Percentiles rank a stretch among this genome's conserved stretches.
Evolutionary conservation across 2,113 vertebrate genomes (phyloP).

Genomic region (Mormyrus iriodes): DNA sequence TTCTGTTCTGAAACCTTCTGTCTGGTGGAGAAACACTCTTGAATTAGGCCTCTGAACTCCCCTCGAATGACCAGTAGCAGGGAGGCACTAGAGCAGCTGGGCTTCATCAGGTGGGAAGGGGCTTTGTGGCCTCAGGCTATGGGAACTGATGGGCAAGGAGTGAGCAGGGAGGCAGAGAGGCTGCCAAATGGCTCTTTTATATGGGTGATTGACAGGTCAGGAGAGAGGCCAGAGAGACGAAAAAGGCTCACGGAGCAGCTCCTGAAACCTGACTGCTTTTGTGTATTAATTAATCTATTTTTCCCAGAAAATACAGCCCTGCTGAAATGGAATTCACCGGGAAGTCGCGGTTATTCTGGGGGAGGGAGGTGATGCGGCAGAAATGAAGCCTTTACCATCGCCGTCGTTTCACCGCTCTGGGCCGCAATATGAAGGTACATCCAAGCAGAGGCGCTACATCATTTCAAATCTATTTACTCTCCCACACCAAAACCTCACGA

Average conservation of each 20-base stretch:
- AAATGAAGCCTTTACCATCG: neutral
- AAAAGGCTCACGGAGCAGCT: neutral
- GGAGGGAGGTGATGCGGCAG: neutral
- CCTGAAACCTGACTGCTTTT: neutral
- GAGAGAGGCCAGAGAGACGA: neutral
- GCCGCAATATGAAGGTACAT: neutral
- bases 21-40: neutral
- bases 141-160: neutral
- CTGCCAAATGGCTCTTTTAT: neutral
- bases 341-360: neutral
- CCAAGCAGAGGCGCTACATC: neutral
- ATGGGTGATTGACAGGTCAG: neutral
- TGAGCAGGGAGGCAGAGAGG: neutral
- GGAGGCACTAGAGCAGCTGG: neutral
- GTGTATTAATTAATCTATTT: neutral
- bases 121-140: neutral
- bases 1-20: neutral
- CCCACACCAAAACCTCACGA: neutral
- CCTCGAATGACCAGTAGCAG: neutral
- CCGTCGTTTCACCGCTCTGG: neutral
- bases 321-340: neutral
- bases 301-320: neutral
- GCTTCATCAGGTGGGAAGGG: neutral
- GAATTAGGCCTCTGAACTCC: neutral
- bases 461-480: slow-evolving; percentile 4